These are phyloP conservation scores for Steromphala cineraria DNA, from an alignment of 2,888 invertebrate genomes.

Conservation along the genomic window DNA sequence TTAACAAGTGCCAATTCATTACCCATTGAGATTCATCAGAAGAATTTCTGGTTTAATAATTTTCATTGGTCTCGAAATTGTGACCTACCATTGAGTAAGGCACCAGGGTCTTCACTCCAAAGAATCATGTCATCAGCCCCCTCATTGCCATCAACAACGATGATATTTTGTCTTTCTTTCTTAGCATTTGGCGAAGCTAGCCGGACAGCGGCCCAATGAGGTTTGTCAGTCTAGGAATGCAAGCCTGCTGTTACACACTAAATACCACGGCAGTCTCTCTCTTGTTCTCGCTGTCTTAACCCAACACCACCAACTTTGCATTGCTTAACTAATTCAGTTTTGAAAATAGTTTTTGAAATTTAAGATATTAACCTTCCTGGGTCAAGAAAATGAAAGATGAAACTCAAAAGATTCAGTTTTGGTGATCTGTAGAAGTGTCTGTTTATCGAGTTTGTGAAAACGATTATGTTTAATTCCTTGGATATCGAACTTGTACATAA, in stretches of 20 bases:
- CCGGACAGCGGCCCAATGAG: slow-evolving; percentile 5
- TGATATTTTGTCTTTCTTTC: slow-evolving; percentile 13
- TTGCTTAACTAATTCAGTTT: neutral
- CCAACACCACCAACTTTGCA: neutral
- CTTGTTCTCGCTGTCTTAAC: neutral
- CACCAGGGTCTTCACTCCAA: neutral
- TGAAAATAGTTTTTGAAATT: neutral
- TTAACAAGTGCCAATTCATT: no score
- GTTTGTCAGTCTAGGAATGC: slow-evolving; percentile 10
- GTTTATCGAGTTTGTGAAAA: no score
- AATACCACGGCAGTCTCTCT: neutral
- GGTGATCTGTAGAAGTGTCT: no score
- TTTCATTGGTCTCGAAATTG: neutral
- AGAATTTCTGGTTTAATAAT: no score
- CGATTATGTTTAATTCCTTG: no score
- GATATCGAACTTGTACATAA: no score
- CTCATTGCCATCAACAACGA: neutral
- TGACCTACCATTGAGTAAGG: neutral
- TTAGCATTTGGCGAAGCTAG: slow-evolving; percentile 22
- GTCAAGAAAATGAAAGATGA: no score
- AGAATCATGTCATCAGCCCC: neutral
- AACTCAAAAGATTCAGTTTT: no score
- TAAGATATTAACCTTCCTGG: no score
- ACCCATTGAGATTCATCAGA: no score
- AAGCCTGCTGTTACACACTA: neutral